Evolutionary conservation across 1,140 invertebrate species (phyloP).

Genomic region (Drosophila bocqueti): DNA sequence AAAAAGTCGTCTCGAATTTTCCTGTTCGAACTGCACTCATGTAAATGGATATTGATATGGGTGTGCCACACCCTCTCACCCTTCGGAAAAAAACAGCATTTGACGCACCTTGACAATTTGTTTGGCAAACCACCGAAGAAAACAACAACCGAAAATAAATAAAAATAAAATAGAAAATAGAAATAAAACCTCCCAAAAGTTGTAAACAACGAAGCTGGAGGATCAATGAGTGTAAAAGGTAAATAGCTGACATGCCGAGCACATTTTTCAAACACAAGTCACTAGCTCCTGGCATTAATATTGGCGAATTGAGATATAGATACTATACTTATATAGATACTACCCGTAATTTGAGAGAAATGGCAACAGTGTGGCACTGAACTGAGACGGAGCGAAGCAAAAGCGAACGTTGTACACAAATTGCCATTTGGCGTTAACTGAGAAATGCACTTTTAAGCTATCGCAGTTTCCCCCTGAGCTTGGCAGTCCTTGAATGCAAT

Average conservation of each 20-base stretch:
- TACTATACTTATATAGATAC: conserved; percentile 39
- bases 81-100: conserved; percentile 41
- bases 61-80: conserved; percentile 23
- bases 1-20: conserved; percentile 46
- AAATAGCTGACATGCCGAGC: conserved; percentile 73
- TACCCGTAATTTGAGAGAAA: conserved; percentile 49
- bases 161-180: conserved; percentile 1
- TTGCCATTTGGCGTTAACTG: conserved; percentile 76
- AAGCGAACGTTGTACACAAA: conserved; percentile 65
- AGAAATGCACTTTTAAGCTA: conserved; percentile 80
- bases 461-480: conserved; percentile 24
- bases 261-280: conserved; percentile 72
- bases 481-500: conserved; percentile 59
- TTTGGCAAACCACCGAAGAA: conserved; percentile 57
- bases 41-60: conserved; percentile 76
- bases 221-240: conserved; percentile 51
- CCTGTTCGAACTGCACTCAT: conserved; percentile 43
- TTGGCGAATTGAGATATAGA: conserved; percentile 58
- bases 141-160: conserved; percentile 17
- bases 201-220: conserved; percentile 14
- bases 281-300: conserved; percentile 65
- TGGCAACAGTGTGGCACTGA: conserved; percentile 14
- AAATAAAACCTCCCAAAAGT: background rate
- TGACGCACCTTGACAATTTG: conserved; percentile 77
- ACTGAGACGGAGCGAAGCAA: conserved; percentile 7